Conservation (phyloP, 2,797 vertebrate genomes). For the Notolepis coatsorum region DNA sequence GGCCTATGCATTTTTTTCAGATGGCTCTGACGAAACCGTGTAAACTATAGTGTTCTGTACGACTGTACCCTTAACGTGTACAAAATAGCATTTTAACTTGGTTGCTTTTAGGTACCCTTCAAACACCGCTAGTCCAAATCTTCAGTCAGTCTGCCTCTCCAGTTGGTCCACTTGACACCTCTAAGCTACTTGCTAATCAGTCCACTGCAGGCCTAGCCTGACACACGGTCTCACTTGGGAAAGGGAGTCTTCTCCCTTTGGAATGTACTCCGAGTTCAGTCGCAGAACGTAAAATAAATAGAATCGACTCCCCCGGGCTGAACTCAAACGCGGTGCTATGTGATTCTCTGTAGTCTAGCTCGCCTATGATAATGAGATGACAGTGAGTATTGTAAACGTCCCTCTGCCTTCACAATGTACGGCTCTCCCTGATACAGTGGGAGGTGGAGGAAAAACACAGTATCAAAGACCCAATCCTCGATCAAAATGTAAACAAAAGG, state of each 20-base stretch:
- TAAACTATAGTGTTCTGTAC: not conserved
- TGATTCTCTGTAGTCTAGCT: not conserved
- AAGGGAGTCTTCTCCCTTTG: slow-evolving; percentile 71
- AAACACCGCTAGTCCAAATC: slow-evolving; percentile 72
- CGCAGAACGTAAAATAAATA: not conserved
- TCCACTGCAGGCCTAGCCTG: slow-evolving; percentile 77
- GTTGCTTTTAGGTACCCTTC: not conserved
- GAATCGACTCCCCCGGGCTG: not conserved
- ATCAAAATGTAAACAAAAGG: too few species aligned
- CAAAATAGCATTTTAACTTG: not conserved
- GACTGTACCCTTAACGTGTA: not conserved
- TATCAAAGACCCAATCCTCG: too few species aligned
- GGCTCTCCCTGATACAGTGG: not conserved
- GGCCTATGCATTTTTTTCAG: too few species aligned
- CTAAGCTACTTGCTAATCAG: slow-evolving; percentile 82
- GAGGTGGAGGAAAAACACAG: slow-evolving; percentile 1
- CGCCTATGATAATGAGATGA: not conserved
- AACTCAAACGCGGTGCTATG: not conserved
- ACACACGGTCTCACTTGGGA: slow-evolving; percentile 78
- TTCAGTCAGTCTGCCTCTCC: slow-evolving; percentile 82
- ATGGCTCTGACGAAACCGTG: too few species aligned
- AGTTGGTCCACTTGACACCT: slow-evolving; percentile 81
- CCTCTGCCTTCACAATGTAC: not conserved
- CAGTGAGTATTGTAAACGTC: not conserved
- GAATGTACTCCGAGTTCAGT: slow-evolving; percentile 2